A percentile compares a stretch with the other conserved stretches of the same genome.
Evolutionary conservation across 2,797 vertebrate genomes (phyloP).

Genomic region (Sebastes jordani): DNA sequence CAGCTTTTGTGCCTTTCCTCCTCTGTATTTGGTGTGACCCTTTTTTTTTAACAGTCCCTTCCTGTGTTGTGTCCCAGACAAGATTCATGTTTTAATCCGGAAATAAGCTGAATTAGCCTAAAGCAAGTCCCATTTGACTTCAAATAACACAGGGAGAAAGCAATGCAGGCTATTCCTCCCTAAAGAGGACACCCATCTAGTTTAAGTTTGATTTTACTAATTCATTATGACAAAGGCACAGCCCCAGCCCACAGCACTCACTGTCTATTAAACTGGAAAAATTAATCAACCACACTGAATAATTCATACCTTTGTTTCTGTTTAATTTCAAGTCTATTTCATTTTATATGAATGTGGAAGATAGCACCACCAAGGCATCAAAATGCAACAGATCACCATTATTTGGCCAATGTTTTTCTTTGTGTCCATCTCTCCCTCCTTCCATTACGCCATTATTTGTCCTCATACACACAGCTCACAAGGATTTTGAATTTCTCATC

Average conservation of each 20-base stretch:
- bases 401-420: constrained; percentile 19
- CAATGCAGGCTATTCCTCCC: constrained; percentile 13
- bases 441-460: constrained; percentile 41
- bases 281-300: constrained; percentile 34
- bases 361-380: constrained; percentile 9
- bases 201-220: constrained; percentile 53
- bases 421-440: neutral
- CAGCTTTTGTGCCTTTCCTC: constrained; percentile 20
- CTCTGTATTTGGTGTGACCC: constrained; percentile 6
- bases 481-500: constrained; percentile 55
- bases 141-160: constrained; percentile 36
- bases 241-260: constrained; percentile 27
- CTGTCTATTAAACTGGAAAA: constrained; percentile 27
- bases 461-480: constrained; percentile 13
- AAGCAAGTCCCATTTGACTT: constrained; percentile 45
- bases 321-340: constrained; percentile 34
- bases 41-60: constrained; percentile 21
- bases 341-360: constrained; percentile 27
- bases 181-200: constrained; percentile 46
- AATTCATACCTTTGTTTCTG: constrained; percentile 42
- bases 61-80: constrained; percentile 32
- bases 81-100: constrained; percentile 46
- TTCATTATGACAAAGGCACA: constrained; percentile 40
- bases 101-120: constrained; percentile 37
- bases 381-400: constrained; percentile 10